Evolutionary conservation across 2,113 vertebrate genomes (phyloP), one percentile per base, ranked within the genome.

Genomic region (Pseudorectes ferrugineus): DNA sequence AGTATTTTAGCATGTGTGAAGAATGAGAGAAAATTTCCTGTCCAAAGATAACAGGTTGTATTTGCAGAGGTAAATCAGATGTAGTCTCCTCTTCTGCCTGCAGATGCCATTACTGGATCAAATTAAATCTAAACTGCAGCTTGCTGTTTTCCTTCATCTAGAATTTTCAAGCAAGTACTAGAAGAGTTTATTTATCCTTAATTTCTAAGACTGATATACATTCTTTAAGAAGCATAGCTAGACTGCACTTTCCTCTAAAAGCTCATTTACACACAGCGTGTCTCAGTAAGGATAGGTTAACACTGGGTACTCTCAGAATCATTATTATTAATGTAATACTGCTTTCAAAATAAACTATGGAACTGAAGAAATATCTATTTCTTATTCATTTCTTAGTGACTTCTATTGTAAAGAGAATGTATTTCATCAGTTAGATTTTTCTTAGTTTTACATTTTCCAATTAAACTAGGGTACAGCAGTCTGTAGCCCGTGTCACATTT

Each of bases 31-130:
- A 54, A 31, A 28, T 10, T 28, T 67, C 11, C 40, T 9, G 9
- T 35, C 20, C 8, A 40, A 67, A 92, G 70, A 17, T 1, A 48
- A 4, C 2, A 66, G 31, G 5, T 12, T 45, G 2, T 15, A 48
- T 63, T 54, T 68, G 54, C 48, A 77, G 33, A 67, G 33, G 6
- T 66, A 43, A 85, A 93, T 35, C 49, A 84, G 75, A 71, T 89
- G 92, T 59, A 95, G 36, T 89, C 84, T 76, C 73, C 36, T 58
- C 52, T 72, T 77, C 77, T 25, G 43, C 93, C 95, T 91, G 71
- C 45, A 85, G 95, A 89, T 96, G 96, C 75, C 93, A 84, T 88
- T 88, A 88, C 57, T 59, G 25, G 75, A 93, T 78, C 66, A 89
- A 89, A 21, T 40, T 66, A 92, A 72, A 63, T 14, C 21, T 82